Conservation (phyloP, 2,888 invertebrate species). For the Pinctada fucata region DNA sequence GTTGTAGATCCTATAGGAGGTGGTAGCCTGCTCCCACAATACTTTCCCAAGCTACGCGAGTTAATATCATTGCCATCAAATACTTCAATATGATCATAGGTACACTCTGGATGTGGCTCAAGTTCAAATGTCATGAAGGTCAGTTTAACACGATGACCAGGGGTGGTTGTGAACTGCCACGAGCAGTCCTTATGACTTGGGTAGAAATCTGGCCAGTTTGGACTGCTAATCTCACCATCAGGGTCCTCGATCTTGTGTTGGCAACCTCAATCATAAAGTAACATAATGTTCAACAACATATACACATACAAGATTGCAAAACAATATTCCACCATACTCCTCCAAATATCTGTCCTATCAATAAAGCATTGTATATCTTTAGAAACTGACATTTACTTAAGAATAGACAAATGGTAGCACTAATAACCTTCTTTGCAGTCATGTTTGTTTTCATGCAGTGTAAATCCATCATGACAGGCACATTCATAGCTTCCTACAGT, state of each 20-base stretch:
- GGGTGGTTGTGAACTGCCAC: constrained; percentile 97
- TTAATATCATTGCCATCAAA: constrained; percentile 95
- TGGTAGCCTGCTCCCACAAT: constrained; percentile 91
- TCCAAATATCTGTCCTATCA: no score
- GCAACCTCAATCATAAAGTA: constrained; percentile 83
- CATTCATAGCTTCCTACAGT: constrained; percentile 91
- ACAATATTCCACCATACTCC: no score
- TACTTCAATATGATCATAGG: constrained; percentile 93
- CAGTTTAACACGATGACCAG: constrained; percentile 95
- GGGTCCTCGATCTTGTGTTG: constrained; percentile 94
- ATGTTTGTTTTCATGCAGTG: constrained; percentile 94
- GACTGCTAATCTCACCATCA: constrained; percentile 90
- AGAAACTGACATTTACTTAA: no score
- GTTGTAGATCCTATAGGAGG: constrained; percentile 75
- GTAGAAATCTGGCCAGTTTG: constrained; percentile 93
- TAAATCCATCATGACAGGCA: constrained; percentile 95
- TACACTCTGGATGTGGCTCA: constrained; percentile 97
- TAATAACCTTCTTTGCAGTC: constrained; percentile 92
- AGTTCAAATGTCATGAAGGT: constrained; percentile 95
- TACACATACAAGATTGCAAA: no score
- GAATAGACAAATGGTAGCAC: no score
- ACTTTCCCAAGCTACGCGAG: constrained; percentile 88
- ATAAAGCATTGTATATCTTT: no score
- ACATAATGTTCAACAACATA: no score
- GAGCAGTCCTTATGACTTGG: constrained; percentile 95